Evolutionary conservation across 2,888 invertebrate genomes (phyloP), one percentile per base, ranked within the genome.

Genomic region (Sinohyriopsis cumingii): DNA sequence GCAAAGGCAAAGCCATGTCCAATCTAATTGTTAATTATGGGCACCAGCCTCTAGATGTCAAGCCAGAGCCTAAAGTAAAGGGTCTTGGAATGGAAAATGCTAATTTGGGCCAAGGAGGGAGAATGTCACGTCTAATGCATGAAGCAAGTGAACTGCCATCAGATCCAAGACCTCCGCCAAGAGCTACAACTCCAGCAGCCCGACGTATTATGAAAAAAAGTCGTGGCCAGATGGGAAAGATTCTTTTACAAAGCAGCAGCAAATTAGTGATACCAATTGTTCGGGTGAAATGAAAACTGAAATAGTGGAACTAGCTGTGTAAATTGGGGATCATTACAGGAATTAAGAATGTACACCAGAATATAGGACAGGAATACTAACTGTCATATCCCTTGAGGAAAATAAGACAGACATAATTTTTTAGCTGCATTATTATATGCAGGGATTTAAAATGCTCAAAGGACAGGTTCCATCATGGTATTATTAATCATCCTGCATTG

Each of bases 101-200:
- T 0, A 80, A 78, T 55, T 71, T 87, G 20, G 87, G 83, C 55
- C 73, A 79, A 72, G 86, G 86, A 54, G 84, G 82, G 12, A 69
- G 86, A 64, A 83, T 87, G 82, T 84, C 84, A 19, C 75, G 83
- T 15, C 68, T 87, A 45, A 85, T 87, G 80, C 83, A 87, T 63
- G 86, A 87, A 60, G 81, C 78, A 19, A 72, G 74, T 56, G 72
- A 69, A 55, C 67, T 83, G 20, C 83, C 79, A 3, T 65, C 70
- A 19, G 80, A 79, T 57, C 76, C 78, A 5, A 82, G 75, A 67
- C 84, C 85, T 6, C 75, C 78, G 7, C 82, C 82, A 15, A 70
- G 87, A 65, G 82, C 80, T n/a, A 72, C 72, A 6, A 76, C 81
- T 4, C 79, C 78, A 22, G 75, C 79, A 28, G 84, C 83, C 7